Conservation (phyloP, 1,140 invertebrate species). For the Trichonephila clavipes region DNA sequence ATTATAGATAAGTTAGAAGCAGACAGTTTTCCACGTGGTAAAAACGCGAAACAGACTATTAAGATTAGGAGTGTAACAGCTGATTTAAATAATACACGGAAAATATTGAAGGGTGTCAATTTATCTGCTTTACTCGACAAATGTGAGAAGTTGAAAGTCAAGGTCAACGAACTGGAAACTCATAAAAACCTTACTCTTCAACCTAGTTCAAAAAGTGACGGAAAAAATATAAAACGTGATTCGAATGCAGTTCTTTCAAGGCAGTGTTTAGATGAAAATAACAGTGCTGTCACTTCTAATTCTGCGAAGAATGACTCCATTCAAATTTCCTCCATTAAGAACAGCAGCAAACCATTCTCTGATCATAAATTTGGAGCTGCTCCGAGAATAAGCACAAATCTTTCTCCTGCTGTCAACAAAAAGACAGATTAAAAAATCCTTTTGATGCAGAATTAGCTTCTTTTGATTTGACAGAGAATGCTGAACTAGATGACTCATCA, state of each 20-base stretch:
- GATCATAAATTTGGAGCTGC: not conserved
- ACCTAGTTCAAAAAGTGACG: not conserved
- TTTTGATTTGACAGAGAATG: conserved; percentile 41
- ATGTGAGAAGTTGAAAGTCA: conserved; percentile 17
- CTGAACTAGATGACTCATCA: too few relatives aligned
- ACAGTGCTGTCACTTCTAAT: not conserved
- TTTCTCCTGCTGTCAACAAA: not conserved
- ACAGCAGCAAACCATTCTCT: not conserved
- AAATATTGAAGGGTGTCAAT: conserved; percentile 6
- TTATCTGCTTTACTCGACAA: conserved; percentile 42
- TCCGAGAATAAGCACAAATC: not conserved
- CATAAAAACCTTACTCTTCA: not conserved
- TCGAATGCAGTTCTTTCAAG: too few relatives aligned
- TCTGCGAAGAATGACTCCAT: not conserved
- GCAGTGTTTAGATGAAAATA: too few relatives aligned
- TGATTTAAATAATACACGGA: not conserved
- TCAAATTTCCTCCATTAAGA: too few relatives aligned
- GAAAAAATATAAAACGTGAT: not conserved
- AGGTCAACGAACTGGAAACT: conserved; percentile 28
- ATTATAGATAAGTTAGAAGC: not conserved
- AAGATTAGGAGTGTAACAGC: not conserved
- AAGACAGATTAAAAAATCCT: not conserved
- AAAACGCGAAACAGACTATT: not conserved
- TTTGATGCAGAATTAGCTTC: conserved; percentile 15
- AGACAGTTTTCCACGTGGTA: not conserved